Percentiles rank a stretch among this genome's conserved stretches.
These are phyloP conservation scores for Pseudomyrmex pallidus DNA, from an alignment of 1,140 invertebrate genomes.

Conservation along the genomic window DNA sequence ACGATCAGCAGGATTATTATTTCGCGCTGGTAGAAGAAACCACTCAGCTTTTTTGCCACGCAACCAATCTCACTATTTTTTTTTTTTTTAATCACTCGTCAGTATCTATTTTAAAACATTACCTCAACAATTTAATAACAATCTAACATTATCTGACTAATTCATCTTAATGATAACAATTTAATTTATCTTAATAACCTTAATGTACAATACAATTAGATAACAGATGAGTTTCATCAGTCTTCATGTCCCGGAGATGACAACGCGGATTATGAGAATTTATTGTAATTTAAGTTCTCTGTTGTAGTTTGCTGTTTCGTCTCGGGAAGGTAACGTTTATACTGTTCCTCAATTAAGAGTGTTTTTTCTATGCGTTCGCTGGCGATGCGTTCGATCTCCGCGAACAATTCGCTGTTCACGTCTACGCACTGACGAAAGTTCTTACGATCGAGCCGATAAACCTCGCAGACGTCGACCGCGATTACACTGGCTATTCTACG, in stretches of 20 bases:
- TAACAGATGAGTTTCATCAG: too few species aligned
- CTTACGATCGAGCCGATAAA: conserved; percentile 82
- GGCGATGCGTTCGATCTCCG: conserved; percentile 79
- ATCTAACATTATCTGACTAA: too few species aligned
- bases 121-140: neutral
- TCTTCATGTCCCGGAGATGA: too few species aligned
- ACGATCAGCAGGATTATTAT: conserved; percentile 63
- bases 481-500: conserved; percentile 81
- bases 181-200: too few species aligned
- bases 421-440: conserved; percentile 84
- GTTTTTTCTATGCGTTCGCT: conserved; percentile 78
- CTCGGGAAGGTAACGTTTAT: conserved; percentile 70
- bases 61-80: neutral
- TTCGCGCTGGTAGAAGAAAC: neutral
- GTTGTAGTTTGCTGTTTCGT: neutral
- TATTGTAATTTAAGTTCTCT: too few species aligned
- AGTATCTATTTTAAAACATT: neutral
- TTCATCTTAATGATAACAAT: too few species aligned
- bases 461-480: conserved; percentile 80
- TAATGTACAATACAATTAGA: too few species aligned
- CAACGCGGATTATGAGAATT: too few species aligned
- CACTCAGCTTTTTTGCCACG: neutral
- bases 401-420: conserved; percentile 76
- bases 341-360: conserved; percentile 77
- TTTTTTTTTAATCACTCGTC: neutral